Evolutionary conservation across 2,888 invertebrate species (phyloP), one percentile per base, ranked within the genome.

Genomic region (Noctua comes): DNA sequence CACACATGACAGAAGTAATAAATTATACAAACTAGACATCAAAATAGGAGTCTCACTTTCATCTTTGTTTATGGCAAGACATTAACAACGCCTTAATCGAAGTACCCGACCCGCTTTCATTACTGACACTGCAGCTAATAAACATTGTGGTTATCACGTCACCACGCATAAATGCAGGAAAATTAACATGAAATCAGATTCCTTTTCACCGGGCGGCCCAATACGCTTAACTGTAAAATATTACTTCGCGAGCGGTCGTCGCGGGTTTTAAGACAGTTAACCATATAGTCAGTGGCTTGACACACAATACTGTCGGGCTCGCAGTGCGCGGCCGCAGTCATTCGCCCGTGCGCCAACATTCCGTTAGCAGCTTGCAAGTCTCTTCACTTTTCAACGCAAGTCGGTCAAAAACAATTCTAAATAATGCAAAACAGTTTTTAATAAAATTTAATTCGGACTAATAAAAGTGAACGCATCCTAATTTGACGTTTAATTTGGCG

Each of bases 141-240:
- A 71, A 78, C 59, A 80, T 79, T 79, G 81, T 76, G 76, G 71
- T 66, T 66, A 80, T 80, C 73, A 82, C 83, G 80, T 83, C 84
- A 86, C 68, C 84, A 66, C 68, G 80, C 77, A 78, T 80, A 88
- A 83, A 83, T 86, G 88, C 87, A 88, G 77, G 80, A 84, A 85
- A 88, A 87, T 85, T 85, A 86, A 85, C 84, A 80, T 87, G 85
- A 90, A 92, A 91, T 86, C 87, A 90, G 91, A 91, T 92, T 91
- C 91, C 89, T 90, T 93, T 92, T 92, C 92, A 91, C 92, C 81
- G 85, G 85, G 5, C 86, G 83, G 89, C 88, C 91, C 88, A 92
- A 91, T 91, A 90, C 91, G 89, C 88, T 86, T 90, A 86, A 95
- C 96, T 93, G 96, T 96, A 94, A 92, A 93, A 89, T 88, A 88